Conservation (phyloP, 1,140 invertebrate genomes). For the Procambarus virginalis region DNA sequence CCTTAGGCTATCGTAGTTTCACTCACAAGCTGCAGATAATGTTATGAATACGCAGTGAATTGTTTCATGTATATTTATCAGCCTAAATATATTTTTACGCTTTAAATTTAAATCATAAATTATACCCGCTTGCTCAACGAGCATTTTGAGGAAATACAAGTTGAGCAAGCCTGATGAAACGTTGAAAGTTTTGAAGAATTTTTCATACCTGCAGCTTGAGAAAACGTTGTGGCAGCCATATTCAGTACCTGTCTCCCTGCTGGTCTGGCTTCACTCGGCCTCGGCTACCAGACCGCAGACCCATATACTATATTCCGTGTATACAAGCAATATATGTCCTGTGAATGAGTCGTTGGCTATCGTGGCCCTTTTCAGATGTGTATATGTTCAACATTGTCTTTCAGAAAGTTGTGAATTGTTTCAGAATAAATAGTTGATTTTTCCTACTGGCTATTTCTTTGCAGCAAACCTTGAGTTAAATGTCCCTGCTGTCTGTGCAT, state of each 20-base stretch:
- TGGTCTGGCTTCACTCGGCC: not conserved
- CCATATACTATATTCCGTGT: not conserved
- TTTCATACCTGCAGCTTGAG: not conserved
- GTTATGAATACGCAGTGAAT: too few relatives aligned
- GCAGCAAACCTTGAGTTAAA: not conserved
- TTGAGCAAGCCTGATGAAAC: too few relatives aligned
- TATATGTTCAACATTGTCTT: slow-evolving; percentile 24
- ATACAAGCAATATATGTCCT: not conserved
- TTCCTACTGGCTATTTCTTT: not conserved
- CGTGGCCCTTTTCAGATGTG: not conserved
- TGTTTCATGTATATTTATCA: too few relatives aligned
- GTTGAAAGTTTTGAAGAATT: too few relatives aligned
- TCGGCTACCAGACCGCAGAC: not conserved
- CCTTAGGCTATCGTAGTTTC: too few relatives aligned
- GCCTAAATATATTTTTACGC: too few relatives aligned
- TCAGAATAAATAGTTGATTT: slow-evolving; percentile 44
- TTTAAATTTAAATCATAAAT: too few relatives aligned
- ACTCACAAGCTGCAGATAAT: too few relatives aligned
- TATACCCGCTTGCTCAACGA: too few relatives aligned
- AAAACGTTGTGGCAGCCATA: not conserved
- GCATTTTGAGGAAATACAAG: too few relatives aligned
- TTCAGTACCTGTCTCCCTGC: not conserved
- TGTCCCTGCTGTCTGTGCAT: too few relatives aligned
- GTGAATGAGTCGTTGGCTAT: not conserved
- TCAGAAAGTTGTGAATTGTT: slow-evolving; percentile 32